A percentile compares a stretch with the other conserved stretches of the same genome.
Evolutionary conservation across 2,797 vertebrate species (phyloP).

Genomic region (Schizopygopsis pylzovi): DNA sequence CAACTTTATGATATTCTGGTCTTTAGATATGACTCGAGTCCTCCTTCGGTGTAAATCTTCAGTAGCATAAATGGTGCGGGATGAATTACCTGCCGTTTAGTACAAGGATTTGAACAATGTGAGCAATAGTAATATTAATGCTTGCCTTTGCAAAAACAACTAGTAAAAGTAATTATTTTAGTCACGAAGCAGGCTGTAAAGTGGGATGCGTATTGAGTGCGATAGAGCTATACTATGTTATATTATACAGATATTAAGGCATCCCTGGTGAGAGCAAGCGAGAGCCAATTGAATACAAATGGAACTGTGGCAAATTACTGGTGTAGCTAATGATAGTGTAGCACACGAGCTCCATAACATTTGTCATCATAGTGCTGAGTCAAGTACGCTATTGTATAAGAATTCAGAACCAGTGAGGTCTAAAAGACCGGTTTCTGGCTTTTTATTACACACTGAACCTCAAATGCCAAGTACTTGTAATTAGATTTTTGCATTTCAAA

Average conservation of each 20-base stretch:
- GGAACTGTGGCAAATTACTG: slow-evolving; percentile 37
- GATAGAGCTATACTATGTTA: not conserved
- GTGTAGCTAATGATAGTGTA: slow-evolving; percentile 53
- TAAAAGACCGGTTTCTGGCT: not conserved
- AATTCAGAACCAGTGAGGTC: slow-evolving; percentile 17
- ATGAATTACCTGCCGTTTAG: not conserved
- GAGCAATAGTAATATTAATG: not conserved
- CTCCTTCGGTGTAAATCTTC: not conserved
- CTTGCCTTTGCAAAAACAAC: not conserved
- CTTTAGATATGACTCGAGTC: not conserved
- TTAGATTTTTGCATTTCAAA: not conserved
- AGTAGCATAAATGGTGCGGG: not conserved
- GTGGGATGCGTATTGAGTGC: not conserved
- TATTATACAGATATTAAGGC: slow-evolving; percentile 25
- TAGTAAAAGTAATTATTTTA: not conserved
- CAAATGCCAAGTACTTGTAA: not conserved
- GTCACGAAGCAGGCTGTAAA: not conserved
- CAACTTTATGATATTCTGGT: not conserved
- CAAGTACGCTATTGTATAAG: slow-evolving; percentile 36
- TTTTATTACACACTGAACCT: not conserved
- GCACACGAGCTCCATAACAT: slow-evolving; percentile 36
- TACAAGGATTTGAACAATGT: not conserved
- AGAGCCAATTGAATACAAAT: slow-evolving; percentile 40
- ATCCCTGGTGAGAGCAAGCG: slow-evolving; percentile 7
- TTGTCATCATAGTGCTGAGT: slow-evolving; percentile 45